Evolutionary conservation across 2,113 vertebrate genomes (phyloP).

Genomic region (Nannospalax galili): DNA sequence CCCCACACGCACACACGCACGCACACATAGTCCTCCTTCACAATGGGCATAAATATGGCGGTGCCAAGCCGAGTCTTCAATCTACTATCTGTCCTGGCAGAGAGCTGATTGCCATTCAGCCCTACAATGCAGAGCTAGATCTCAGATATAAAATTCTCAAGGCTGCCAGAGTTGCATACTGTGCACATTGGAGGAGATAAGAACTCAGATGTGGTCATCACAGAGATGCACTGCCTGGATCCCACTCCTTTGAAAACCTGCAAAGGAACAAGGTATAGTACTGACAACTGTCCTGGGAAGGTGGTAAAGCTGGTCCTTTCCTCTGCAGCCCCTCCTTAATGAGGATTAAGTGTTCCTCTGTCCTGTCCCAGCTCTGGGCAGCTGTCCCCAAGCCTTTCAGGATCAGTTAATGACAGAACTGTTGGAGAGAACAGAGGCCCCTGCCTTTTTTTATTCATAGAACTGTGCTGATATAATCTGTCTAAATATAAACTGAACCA

Average conservation of each 20-base stretch:
- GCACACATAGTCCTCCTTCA: neutral
- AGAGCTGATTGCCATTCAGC: neutral
- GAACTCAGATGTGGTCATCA: neutral
- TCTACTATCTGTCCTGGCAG: neutral
- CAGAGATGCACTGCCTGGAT: neutral
- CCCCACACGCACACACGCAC: neutral
- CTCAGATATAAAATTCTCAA: neutral
- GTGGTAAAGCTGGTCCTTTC: neutral
- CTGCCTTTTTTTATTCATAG: neutral
- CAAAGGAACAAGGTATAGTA: neutral
- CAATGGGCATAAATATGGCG: neutral
- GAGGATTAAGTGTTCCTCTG: slow-evolving; percentile 74
- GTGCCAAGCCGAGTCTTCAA: neutral
- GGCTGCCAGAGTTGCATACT: neutral
- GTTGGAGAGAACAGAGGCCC: neutral
- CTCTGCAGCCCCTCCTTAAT: neutral
- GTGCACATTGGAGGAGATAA: neutral
- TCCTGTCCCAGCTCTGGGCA: slow-evolving; percentile 26
- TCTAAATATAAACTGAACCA: neutral
- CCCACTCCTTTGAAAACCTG: neutral
- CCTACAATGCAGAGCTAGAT: too few relatives aligned
- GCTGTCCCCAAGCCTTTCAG: slow-evolving; percentile 43
- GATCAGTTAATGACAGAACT: slow-evolving; percentile 14
- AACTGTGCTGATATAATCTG: neutral
- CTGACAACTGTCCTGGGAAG: neutral